Conservation (phyloP, 2,797 vertebrate genomes). For the Sciaenops ocellatus region DNA sequence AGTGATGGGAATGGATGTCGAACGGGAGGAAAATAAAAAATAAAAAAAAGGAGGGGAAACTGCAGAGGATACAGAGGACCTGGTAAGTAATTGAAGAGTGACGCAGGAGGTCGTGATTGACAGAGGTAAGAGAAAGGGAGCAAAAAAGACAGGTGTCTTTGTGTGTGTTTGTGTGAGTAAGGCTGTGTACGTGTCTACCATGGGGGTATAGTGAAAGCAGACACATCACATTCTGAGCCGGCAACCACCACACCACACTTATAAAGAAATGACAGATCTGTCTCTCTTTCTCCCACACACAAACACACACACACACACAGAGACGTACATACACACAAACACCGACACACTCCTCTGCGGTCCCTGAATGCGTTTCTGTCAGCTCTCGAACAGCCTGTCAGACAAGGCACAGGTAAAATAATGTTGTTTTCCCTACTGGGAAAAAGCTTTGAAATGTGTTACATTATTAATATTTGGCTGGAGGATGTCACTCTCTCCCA, state of each 20-base stretch:
- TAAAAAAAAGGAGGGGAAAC: background rate
- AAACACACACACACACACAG: constrained; percentile 24
- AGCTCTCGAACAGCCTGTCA: constrained; percentile 75
- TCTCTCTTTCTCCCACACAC: constrained; percentile 53
- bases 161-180: constrained; percentile 20
- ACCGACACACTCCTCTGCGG: constrained; percentile 46
- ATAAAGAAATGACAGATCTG: constrained; percentile 74
- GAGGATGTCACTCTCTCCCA: constrained; percentile 59
- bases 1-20: constrained; percentile 56
- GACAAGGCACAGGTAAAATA: constrained; percentile 80
- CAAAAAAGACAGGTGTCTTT: constrained; percentile 28
- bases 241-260: constrained; percentile 54
- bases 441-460: constrained; percentile 75
- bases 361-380: constrained; percentile 72
- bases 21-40: constrained; percentile 41
- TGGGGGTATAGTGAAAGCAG: constrained; percentile 47
- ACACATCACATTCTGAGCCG: constrained; percentile 65
- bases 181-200: constrained; percentile 42
- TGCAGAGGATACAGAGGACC: constrained; percentile 32
- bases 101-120: constrained; percentile 58
- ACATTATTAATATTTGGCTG: constrained; percentile 79
- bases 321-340: constrained; percentile 44
- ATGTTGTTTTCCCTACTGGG: constrained; percentile 73
- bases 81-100: constrained; percentile 63
- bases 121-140: constrained; percentile 55